Base-by-base conservation (phyloP, 2,888 invertebrate genomes). In the Agriotes lineatus region DNA sequence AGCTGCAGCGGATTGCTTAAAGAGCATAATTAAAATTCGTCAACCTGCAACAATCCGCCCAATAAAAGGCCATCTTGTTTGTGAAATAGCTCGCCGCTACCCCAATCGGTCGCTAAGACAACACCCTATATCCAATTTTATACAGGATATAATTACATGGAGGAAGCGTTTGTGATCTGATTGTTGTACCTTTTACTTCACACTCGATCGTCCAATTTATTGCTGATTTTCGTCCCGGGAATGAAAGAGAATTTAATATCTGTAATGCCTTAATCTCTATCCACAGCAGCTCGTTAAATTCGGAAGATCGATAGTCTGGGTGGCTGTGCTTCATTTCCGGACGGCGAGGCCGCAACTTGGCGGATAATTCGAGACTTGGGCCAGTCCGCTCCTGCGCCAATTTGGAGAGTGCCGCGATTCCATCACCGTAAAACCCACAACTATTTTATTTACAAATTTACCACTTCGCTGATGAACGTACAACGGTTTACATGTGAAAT, bases 191-290 rank as follows among this genome's bases (percentile, higher is more conserved):
- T 69, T 69, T 69, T 66, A 54, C 57, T 69, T 66, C 69, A 70
- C 69, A 62, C 72, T 71, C 71, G 71, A 72, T 73, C 73, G 67
- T 70, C 68, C 73, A 73, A 75, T 75, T 75, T 73, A 75, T 75
- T 75, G 75, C 73, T 75, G 73, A 75, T 73, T 75, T 75, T 72
- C 64, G 60, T 64, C 45, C 35, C 45, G 45, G 37, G 19, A 64
- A 48, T 57, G 64, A 57, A 64, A 57, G 44, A 57, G 62, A 64
- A 64, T 64, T 64, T 64, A 64, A 64, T 64, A 64, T 64, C 64
- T 35, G 44, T 57, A 57, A 64, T 57, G 56, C 64, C 57, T 56
- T 64, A 64, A 64, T 64, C 64, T 57, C 39, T 57, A 64, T 64
- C 44, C 56, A 44, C 35, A 64, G 64, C 20, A 30, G 42, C 62